Evolutionary conservation across 1,140 invertebrate species (phyloP), one percentile per base, ranked within the genome.

Genomic region (Gonioctena quinquepunctata): DNA sequence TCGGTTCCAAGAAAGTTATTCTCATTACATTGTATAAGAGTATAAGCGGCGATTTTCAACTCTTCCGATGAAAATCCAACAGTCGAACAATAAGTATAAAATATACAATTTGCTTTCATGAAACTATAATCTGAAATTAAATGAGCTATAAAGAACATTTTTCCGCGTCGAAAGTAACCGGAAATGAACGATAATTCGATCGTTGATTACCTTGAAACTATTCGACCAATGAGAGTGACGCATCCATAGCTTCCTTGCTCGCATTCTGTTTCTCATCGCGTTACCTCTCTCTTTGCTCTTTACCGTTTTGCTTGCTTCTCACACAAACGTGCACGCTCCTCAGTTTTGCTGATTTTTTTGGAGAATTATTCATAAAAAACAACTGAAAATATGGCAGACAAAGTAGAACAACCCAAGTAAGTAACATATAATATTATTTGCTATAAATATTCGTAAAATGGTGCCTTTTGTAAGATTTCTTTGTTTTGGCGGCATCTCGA

Each of bases 401-500:
- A 73, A 33, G 70, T 68, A 60, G 62, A 70, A 50, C 71, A 79
- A 68, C 72, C 76, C 68, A 74, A 65, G 80, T 81, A 76, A 80
- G 80, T 79, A 66, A 64, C 50, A 52, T 52, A 50, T 25, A 21
- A 18, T 26, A 23, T 57, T 60, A 57, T 64, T 28, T 56, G 25
- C 59, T 42, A 59, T 57, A 42, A 16, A 2, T 33, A 33, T 26
- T 22, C 62, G 11, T 28, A 21, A n/a, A 23, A n/a, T 11, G 33
- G 33, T 13, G 33, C 8, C 2, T 42, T 11, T 42, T 42, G 33
- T 42, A 42, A n/a, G 33, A 11, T 13, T 25, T 33, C 61, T 75
- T 78, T 76, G 66, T 79, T 80, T 80, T 80, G 78, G 78, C 78
- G 78, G 78, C 56, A 76, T 73, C 27, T 52, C 59, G 42, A 19